Conservation (phyloP, 2,113 vertebrate genomes). For the Crotalus helleri region DNA sequence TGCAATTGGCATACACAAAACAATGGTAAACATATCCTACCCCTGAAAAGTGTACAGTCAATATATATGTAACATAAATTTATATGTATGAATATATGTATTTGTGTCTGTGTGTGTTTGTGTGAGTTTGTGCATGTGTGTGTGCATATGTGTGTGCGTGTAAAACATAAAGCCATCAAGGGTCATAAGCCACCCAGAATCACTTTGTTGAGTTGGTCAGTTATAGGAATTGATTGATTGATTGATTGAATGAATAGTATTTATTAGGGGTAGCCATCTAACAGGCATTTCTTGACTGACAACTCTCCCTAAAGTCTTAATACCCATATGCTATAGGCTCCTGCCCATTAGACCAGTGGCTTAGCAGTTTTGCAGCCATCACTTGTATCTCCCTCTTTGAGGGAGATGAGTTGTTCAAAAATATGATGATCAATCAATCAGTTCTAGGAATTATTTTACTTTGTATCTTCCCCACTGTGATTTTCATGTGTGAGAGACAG, state of each 20-base stretch:
- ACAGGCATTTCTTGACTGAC: not conserved
- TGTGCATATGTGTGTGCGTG: too few relatives aligned
- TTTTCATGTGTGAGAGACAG: not conserved
- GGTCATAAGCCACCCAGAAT: too few relatives aligned
- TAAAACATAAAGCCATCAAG: too few relatives aligned
- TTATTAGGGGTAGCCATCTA: not conserved
- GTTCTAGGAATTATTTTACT: not conserved
- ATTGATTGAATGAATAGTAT: not conserved
- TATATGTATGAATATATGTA: too few relatives aligned
- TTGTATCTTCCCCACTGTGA: not conserved
- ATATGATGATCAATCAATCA: too few relatives aligned
- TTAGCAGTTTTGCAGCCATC: not conserved
- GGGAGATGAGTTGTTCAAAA: too few relatives aligned
- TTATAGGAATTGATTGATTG: too few relatives aligned
- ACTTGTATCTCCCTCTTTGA: not conserved
- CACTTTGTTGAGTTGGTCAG: too few relatives aligned
- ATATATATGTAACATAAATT: not conserved
- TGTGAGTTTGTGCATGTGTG: too few relatives aligned
- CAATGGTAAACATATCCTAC: not conserved
- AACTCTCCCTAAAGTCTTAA: not conserved
- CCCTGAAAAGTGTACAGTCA: not conserved
- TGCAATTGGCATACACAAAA: not conserved
- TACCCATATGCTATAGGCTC: not conserved
- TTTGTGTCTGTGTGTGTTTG: too few relatives aligned
- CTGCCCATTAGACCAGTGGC: not conserved